Evolutionary conservation across 2,113 vertebrate species (phyloP).

Genomic region (Alouatta palliata): DNA sequence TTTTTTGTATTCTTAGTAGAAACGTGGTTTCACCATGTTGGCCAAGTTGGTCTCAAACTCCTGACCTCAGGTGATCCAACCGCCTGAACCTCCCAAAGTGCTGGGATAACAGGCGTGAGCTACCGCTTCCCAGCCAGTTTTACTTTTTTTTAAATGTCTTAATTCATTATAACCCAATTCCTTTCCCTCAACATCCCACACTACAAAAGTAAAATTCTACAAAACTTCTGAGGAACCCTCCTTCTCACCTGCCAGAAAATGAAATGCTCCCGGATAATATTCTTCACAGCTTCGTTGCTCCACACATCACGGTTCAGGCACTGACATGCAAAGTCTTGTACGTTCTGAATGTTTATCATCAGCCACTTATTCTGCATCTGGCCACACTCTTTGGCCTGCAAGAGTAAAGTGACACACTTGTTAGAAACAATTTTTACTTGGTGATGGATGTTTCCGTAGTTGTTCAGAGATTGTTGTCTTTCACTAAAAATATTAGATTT

Average conservation of each 20-base stretch:
- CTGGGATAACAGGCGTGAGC: no score
- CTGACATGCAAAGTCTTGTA: conserved; percentile 98
- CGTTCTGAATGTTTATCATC: conserved; percentile 99
- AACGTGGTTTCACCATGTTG: no score
- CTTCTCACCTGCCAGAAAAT: conserved; percentile 97
- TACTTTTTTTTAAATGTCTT: conserved; percentile 12
- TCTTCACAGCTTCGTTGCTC: conserved; percentile 98
- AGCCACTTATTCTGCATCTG: conserved; percentile 99
- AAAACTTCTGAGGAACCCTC: not conserved
- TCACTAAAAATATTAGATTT: not conserved
- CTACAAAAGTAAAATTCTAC: not conserved
- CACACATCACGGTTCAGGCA: conserved; percentile 98
- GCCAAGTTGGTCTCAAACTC: no score
- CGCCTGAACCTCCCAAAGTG: no score
- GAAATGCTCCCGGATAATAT: conserved; percentile 97
- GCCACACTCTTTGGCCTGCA: conserved; percentile 97
- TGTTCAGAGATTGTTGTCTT: not conserved
- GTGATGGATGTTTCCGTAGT: not conserved
- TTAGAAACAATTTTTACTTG: conserved; percentile 56
- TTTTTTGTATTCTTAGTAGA: no score
- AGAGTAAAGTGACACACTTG: conserved; percentile 65
- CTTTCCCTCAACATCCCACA: not conserved
- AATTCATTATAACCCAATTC: conserved; percentile 30
- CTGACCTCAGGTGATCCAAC: no score
- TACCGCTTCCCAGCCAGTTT: not conserved